Evolutionary conservation across 2,888 invertebrate genomes (phyloP).

Genomic region (Melipona beecheii): DNA sequence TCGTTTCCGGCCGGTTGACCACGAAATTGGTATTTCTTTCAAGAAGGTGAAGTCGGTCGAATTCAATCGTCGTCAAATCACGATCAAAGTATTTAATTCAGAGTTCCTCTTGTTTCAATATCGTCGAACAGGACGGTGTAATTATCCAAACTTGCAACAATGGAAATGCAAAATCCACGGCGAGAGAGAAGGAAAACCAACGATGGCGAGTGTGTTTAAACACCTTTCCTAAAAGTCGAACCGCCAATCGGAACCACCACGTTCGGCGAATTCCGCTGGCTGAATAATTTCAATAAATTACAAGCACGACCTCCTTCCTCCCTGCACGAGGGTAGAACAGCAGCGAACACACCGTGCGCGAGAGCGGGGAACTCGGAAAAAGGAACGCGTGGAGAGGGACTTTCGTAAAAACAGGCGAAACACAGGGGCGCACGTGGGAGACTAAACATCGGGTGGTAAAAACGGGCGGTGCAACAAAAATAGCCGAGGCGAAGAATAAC

Average conservation of each 20-base stretch:
- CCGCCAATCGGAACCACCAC: not conserved
- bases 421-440: not conserved
- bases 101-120: too few relatives aligned
- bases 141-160: too few relatives aligned
- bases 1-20: not conserved
- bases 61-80: not conserved
- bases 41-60: not conserved
- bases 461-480: constrained; percentile 7
- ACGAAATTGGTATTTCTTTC: not conserved
- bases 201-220: not conserved
- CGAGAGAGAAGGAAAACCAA: too few relatives aligned
- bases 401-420: not conserved
- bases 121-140: too few relatives aligned
- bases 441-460: constrained; percentile 1
- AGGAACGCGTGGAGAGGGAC: not conserved
- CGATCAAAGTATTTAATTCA: too few relatives aligned
- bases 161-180: too few relatives aligned
- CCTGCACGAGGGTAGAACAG: not conserved
- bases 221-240: not conserved
- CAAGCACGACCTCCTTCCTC: not conserved
- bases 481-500: constrained; percentile 24
- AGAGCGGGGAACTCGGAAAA: not conserved
- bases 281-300: not conserved
- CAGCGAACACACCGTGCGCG: not conserved
- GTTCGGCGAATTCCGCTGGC: not conserved